Conservation (phyloP, 2,888 invertebrate genomes). For the Troides aeacus region DNA sequence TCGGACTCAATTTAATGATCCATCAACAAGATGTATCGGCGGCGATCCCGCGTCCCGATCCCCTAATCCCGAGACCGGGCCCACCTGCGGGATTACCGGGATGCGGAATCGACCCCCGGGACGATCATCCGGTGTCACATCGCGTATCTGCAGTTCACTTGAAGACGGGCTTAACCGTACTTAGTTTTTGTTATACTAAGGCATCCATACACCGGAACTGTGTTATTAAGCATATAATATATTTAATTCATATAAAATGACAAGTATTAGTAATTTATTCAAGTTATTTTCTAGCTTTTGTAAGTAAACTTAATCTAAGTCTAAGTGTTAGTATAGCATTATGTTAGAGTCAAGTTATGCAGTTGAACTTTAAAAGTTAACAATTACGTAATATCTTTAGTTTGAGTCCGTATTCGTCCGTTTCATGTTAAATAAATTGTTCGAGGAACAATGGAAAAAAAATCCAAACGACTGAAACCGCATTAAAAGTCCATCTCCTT, state of each 20-base stretch:
- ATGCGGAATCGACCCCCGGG: slow-evolving; percentile 22
- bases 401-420: background rate
- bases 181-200: background rate
- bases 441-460: background rate
- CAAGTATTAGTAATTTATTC: too few relatives aligned
- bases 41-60: slow-evolving; percentile 38
- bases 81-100: slow-evolving; percentile 63
- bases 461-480: background rate
- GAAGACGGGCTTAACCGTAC: slow-evolving; percentile 22
- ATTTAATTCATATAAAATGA: too few relatives aligned
- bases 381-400: too few relatives aligned
- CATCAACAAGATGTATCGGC: slow-evolving; percentile 63
- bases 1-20: slow-evolving; percentile 54
- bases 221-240: too few relatives aligned
- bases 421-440: background rate
- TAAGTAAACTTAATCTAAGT: too few relatives aligned
- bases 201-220: background rate
- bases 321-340: too few relatives aligned
- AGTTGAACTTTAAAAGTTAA: too few relatives aligned
- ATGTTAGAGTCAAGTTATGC: too few relatives aligned
- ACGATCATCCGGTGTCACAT: slow-evolving; percentile 27
- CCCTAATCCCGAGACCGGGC: slow-evolving; percentile 50
- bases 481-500: slow-evolving; percentile 2
- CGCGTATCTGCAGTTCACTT: slow-evolving; percentile 17
- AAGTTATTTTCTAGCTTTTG: too few relatives aligned